Conservation (phyloP, 2,797 vertebrate species). For the Trichosurus vulpecula region DNA sequence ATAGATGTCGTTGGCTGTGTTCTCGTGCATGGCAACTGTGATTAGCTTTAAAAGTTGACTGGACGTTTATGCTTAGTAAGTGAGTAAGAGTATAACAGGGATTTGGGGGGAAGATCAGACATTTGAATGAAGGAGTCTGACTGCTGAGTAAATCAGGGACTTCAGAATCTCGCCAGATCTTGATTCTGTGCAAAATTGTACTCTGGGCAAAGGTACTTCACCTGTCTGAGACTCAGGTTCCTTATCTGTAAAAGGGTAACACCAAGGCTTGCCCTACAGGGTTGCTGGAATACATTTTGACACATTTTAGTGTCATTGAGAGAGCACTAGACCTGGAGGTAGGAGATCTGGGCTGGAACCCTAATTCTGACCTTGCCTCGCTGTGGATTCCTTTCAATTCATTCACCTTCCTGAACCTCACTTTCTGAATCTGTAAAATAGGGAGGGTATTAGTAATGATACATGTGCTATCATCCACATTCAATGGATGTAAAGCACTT, state of each 20-base stretch:
- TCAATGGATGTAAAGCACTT: not conserved
- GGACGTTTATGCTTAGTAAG: slow-evolving; percentile 38
- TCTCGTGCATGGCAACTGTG: slow-evolving; percentile 66
- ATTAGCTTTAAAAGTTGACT: slow-evolving; percentile 63
- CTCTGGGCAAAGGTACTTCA: not conserved
- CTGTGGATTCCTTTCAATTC: not conserved
- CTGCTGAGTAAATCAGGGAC: not conserved
- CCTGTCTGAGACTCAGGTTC: not conserved
- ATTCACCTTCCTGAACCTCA: not conserved
- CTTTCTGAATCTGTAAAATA: not conserved
- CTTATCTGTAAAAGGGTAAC: not conserved
- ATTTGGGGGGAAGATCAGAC: not conserved
- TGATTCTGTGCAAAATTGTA: not conserved
- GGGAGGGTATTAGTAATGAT: not conserved
- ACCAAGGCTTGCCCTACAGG: not conserved
- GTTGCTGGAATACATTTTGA: not conserved
- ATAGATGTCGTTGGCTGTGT: slow-evolving; percentile 73
- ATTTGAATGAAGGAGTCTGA: not conserved
- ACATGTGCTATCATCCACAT: not conserved
- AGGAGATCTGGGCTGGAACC: not conserved
- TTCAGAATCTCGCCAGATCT: not conserved
- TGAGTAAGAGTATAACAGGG: accelerated
- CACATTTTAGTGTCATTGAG: not conserved
- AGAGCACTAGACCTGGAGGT: not conserved
- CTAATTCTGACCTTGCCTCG: not conserved